A percentile compares a stretch with the other conserved stretches of the same genome.
These are phyloP conservation scores for Oriolus oriolus DNA, from an alignment of 2,113 vertebrate species.

Conservation along the genomic window DNA sequence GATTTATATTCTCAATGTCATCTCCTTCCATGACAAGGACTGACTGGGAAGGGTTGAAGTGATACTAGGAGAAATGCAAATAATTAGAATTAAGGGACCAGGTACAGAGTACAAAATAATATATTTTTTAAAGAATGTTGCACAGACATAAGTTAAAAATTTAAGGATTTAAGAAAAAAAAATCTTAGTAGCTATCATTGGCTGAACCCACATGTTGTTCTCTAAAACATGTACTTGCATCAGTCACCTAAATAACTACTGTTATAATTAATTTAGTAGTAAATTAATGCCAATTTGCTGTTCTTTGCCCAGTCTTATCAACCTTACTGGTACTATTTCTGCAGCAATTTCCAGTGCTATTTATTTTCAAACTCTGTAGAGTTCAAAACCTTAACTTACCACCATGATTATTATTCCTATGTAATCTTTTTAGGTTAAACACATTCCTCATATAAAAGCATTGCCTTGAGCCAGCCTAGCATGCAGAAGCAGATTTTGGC, in stretches of 20 bases:
- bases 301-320: not conserved
- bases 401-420: not conserved
- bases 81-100: not conserved
- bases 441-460: not conserved
- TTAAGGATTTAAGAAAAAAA: not conserved
- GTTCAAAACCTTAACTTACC: not conserved
- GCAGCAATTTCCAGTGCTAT: not conserved
- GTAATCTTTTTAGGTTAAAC: not conserved
- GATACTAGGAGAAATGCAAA: conserved; percentile 79
- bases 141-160: not conserved
- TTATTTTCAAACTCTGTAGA: not conserved
- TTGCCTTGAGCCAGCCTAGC: not conserved
- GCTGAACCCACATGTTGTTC: not conserved
- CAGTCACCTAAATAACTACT: not conserved
- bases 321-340: not conserved
- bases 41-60: conserved; percentile 97
- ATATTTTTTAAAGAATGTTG: not conserved
- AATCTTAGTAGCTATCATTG: not conserved
- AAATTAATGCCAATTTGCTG: not conserved
- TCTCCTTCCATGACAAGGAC: conserved; percentile 94
- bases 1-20: conserved; percentile 89
- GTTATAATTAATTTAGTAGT: not conserved
- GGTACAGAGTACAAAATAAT: not conserved
- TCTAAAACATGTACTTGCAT: not conserved
- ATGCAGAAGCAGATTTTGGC: not conserved